phyloP scores from a whole-genome alignment of 2,113 vertebrate genomes.

The Prietella phreatophila region DNA sequence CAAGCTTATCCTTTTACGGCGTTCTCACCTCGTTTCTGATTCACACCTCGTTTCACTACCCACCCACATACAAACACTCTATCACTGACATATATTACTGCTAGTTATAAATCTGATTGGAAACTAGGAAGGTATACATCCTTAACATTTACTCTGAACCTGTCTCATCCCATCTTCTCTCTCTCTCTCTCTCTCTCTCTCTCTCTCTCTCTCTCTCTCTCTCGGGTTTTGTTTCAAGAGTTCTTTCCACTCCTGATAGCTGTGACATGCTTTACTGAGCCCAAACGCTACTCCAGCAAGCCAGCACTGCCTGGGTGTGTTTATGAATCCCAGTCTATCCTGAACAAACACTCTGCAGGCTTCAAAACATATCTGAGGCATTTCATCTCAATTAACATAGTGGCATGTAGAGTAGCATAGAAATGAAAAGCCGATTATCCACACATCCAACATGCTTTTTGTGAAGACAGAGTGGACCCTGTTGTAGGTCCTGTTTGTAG shows the following conservation, averaged over 20 bases:
- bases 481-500: not conserved
- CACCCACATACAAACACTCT: slow-evolving; percentile 13
- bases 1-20: slow-evolving; percentile 28
- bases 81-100: not conserved
- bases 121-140: not conserved
- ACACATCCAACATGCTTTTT: slow-evolving; percentile 2
- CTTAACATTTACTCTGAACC: not conserved
- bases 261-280: slow-evolving; percentile 27
- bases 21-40: slow-evolving; percentile 20
- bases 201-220: not conserved
- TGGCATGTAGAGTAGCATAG: not conserved
- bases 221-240: slow-evolving; percentile 32
- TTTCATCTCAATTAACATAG: slow-evolving; percentile 14
- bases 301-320: not conserved
- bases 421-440: not conserved
- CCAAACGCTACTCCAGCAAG: slow-evolving; percentile 1
- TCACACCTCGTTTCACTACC: slow-evolving; percentile 33
- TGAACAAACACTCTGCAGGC: slow-evolving; percentile 31
- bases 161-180: slow-evolving; percentile 5
- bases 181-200: not conserved
- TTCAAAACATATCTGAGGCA: slow-evolving; percentile 19
- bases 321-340: slow-evolving; percentile 17
- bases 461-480: not conserved
- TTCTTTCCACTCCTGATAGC: slow-evolving; percentile 21
- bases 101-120: not conserved